Conservation (phyloP, 2,888 invertebrate species). For the Acronicta alni region DNA sequence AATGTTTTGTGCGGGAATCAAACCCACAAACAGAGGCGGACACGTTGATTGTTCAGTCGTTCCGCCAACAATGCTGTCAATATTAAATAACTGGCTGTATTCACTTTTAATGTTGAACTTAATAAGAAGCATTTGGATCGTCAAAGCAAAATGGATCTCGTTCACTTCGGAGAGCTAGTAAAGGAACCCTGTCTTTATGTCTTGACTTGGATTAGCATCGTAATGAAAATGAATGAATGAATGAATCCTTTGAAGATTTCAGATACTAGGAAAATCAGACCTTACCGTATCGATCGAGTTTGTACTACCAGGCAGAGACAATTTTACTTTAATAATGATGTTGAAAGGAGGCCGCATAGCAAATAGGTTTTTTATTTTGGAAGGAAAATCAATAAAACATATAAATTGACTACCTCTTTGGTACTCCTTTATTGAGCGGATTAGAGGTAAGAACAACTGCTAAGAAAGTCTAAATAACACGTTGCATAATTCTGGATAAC, state of each 20-base stretch:
- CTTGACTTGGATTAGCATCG: constrained; percentile 6
- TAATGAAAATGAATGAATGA: constrained; percentile 20
- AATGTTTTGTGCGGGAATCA: too few relatives aligned
- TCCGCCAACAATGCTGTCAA: not conserved
- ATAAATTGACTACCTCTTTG: too few relatives aligned
- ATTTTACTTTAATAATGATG: not conserved
- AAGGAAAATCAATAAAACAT: not conserved
- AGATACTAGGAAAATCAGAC: not conserved
- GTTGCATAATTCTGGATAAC: too few relatives aligned
- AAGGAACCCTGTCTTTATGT: constrained; percentile 5
- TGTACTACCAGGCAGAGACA: not conserved
- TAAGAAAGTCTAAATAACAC: too few relatives aligned
- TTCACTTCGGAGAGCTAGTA: constrained; percentile 2
- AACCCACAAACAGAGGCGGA: too few relatives aligned
- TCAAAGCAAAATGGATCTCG: constrained; percentile 18
- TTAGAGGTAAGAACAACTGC: too few relatives aligned
- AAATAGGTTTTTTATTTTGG: not conserved
- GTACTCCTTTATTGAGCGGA: too few relatives aligned
- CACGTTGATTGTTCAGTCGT: too few relatives aligned
- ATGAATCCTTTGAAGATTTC: not conserved
- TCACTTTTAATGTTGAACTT: constrained; percentile 1
- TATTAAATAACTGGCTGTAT: not conserved
- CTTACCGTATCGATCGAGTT: not conserved
- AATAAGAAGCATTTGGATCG: constrained; percentile 1
- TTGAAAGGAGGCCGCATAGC: not conserved